phyloP scores from a whole-genome alignment of 2,888 invertebrate genomes.

The Phasia obesa region DNA sequence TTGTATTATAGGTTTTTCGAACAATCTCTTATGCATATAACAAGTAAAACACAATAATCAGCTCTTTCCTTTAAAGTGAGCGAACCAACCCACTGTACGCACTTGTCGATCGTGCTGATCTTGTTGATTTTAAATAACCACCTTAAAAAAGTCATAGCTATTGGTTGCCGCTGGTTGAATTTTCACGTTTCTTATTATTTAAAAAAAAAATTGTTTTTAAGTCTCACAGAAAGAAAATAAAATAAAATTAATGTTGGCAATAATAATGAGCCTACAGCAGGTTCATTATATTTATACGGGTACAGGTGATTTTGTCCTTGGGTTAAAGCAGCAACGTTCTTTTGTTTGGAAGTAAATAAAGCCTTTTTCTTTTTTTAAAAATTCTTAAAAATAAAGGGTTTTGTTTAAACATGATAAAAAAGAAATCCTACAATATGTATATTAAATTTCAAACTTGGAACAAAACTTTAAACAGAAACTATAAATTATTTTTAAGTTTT shows the following conservation, averaged over 20 bases:
- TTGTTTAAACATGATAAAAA: slow-evolving; percentile 19
- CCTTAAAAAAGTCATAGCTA: slow-evolving; percentile 61
- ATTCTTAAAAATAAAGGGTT: slow-evolving; percentile 41
- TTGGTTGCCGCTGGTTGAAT: slow-evolving; percentile 52
- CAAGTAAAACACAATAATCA: too few relatives aligned
- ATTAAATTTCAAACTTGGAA: slow-evolving; percentile 39
- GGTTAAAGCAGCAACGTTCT: slow-evolving; percentile 51
- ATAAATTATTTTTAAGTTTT: slow-evolving; percentile 67
- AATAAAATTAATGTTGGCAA: slow-evolving; percentile 76
- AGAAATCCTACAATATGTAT: neutral
- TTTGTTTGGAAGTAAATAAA: slow-evolving; percentile 18
- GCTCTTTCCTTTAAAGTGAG: neutral
- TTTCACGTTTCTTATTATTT: slow-evolving; percentile 67
- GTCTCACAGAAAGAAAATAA: slow-evolving; percentile 54
- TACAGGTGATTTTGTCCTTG: slow-evolving; percentile 81
- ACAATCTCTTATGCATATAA: too few relatives aligned
- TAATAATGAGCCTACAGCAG: slow-evolving; percentile 78
- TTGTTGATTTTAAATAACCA: slow-evolving; percentile 75
- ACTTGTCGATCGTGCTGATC: slow-evolving; percentile 76
- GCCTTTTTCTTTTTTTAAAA: slow-evolving; percentile 28
- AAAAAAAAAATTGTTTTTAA: slow-evolving; percentile 70
- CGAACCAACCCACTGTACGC: slow-evolving; percentile 41
- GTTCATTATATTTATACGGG: slow-evolving; percentile 81
- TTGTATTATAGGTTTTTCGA: too few relatives aligned
- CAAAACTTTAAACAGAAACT: slow-evolving; percentile 51